Evolutionary conservation across 2,113 vertebrate genomes (phyloP).

Genomic region (Hipposideros armiger): DNA sequence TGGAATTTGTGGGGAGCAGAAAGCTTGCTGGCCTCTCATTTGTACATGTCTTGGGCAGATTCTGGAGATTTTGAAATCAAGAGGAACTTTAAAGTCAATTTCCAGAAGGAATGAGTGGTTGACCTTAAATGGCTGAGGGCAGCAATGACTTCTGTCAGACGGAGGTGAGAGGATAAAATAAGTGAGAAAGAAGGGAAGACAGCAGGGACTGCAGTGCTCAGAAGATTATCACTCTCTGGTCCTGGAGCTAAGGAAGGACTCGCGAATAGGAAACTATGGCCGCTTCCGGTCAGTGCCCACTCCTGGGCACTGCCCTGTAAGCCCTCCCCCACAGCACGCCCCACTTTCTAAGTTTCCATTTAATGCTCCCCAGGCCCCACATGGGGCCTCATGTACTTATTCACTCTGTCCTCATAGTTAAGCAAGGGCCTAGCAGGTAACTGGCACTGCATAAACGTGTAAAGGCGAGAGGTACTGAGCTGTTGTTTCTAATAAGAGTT

Average conservation of each 20-base stretch:
- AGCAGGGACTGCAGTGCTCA: background rate
- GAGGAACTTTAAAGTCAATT: background rate
- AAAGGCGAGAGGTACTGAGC: background rate
- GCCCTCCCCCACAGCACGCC: background rate
- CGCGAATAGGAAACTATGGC: rapidly evolving
- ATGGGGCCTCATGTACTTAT: rapidly evolving
- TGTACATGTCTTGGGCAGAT: background rate
- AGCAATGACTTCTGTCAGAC: background rate
- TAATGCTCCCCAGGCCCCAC: background rate
- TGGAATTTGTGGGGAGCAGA: constrained; percentile 5
- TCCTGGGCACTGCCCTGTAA: background rate
- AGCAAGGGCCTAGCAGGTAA: background rate
- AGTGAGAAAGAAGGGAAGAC: too few relatives aligned
- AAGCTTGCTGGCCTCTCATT: background rate
- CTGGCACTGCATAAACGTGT: background rate
- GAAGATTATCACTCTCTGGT: background rate
- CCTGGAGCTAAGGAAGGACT: background rate
- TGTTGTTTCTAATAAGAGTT: background rate
- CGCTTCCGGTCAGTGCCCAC: background rate
- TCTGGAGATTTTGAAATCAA: background rate
- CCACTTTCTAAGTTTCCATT: background rate
- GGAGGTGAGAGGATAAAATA: background rate
- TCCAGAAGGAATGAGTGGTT: background rate
- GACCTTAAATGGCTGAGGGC: background rate
- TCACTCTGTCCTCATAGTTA: background rate